Evolutionary conservation across 2,797 vertebrate genomes (phyloP).

Genomic region (Falco rusticolus): DNA sequence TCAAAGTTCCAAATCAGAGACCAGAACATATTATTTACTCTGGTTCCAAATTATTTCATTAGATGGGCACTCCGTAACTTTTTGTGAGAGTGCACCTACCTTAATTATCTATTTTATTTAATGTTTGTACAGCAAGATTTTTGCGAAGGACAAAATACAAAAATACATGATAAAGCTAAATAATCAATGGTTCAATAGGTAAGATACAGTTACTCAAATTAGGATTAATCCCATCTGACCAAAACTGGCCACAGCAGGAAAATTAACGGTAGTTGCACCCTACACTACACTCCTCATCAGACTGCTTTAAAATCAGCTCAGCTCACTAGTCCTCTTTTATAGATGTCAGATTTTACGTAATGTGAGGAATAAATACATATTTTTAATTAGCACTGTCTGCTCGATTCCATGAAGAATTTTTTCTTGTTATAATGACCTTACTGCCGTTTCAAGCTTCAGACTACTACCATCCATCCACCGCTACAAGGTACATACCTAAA

Average conservation of each 20-base stretch:
- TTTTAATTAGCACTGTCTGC: neutral
- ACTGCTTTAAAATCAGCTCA: neutral
- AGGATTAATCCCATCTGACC: neutral
- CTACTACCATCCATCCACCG: neutral
- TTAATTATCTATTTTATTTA: neutral
- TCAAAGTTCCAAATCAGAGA: neutral
- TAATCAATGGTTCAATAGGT: neutral
- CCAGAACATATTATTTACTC: neutral
- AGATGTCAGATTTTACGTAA: rapidly evolving
- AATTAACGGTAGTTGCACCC: neutral
- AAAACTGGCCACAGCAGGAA: neutral
- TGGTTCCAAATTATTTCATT: neutral
- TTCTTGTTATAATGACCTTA: neutral
- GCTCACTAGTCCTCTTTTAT: neutral
- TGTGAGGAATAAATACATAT: neutral
- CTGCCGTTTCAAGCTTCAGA: neutral
- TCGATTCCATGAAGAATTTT: neutral
- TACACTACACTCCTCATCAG: neutral
- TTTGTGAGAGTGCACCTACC: neutral
- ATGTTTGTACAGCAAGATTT: neutral
- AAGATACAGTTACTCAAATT: neutral
- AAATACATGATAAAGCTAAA: neutral
- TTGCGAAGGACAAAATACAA: neutral
- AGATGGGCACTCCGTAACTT: neutral
- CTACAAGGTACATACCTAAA: neutral